Base-by-base conservation (phyloP, 2,113 vertebrate genomes). In the Procavia capensis region DNA sequence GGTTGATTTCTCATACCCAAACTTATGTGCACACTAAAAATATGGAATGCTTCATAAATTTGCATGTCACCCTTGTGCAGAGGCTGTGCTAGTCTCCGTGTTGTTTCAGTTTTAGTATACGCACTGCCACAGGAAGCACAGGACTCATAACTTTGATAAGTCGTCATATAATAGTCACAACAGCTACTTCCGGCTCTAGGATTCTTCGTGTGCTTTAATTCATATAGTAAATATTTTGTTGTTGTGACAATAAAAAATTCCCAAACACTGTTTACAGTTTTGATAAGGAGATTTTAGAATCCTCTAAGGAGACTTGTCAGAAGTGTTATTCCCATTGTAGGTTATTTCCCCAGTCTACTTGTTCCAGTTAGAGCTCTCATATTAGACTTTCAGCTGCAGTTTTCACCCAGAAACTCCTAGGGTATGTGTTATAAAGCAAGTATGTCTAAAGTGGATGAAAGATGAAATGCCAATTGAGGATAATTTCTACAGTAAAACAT, bases 221-320 rank as follows among this genome's bases (percentile, higher is more conserved):
- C 76, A n/a, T 57, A 45, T 0, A 74, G 31, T 61, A 68, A 74
- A 54, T 83, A 41, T 50, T 91, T 95, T 90, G 34, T 75, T 66
- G 17, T 93, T 64, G 66, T 36, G 20, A 75, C 29, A 74, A 68
- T 64, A 85, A 90, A 45, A 94, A 29, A 14, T 54, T 31, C 9
- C 16, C 59, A 54, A 88, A 93, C 47, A 54, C 2, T 70, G 86
- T 39, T 85, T 50, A 85, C 20, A 81, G 9, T 85, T 91, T 90
- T 90, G 70, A 41, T 45, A 95, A 64, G 88, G 76, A 68, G 47
- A 19, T 34, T 91, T 85, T 54, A 87, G 75, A 72, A 24, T 70
- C 25, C 17, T 61, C 2, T 84, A 27, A 84, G 72, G 43, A 93
- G 94, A 64, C 1, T 59, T 87, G 31, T 43, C 50, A 86, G 87